Percentiles rank a stretch among this genome's conserved stretches.
phyloP scores from a whole-genome alignment of 2,113 vertebrate species.

The Willisornis vidua region DNA sequence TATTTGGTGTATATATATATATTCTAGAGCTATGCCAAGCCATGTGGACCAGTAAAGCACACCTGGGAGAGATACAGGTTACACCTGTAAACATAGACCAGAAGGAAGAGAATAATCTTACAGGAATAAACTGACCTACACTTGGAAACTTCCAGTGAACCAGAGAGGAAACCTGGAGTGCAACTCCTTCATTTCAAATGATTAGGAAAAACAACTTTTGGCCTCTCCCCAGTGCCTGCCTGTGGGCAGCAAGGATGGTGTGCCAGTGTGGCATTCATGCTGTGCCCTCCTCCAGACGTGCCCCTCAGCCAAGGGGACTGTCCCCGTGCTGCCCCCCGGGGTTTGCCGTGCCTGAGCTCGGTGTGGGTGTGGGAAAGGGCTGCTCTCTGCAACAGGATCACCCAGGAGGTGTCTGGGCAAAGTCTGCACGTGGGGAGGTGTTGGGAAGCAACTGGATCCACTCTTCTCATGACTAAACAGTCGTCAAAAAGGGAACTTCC shows the following conservation, averaged over 20 bases:
- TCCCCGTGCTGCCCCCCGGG: not conserved
- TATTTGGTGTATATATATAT: not conserved
- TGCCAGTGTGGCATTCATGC: not conserved
- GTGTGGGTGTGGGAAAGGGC: not conserved
- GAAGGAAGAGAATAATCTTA: not conserved
- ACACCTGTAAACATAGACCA: not conserved
- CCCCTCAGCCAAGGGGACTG: not conserved
- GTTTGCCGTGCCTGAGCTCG: not conserved
- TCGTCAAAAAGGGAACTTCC: not conserved
- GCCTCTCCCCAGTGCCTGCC: not conserved
- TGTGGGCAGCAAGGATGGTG: not conserved
- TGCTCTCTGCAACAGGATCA: not conserved
- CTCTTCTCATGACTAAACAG: not conserved
- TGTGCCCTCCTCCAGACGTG: not conserved
- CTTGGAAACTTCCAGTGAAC: not conserved
- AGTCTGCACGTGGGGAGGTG: not conserved
- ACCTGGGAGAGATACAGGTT: not conserved
- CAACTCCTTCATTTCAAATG: not conserved
- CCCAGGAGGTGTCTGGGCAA: not conserved
- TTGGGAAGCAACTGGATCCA: not conserved
- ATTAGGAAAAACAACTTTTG: not conserved
- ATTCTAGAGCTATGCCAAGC: not conserved
- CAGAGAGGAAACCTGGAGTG: not conserved
- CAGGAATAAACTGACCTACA: not conserved
- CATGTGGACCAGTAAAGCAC: not conserved